phyloP scores from a whole-genome alignment of 92 coral and sea anemone species.

The Palythoa grandis region DNA sequence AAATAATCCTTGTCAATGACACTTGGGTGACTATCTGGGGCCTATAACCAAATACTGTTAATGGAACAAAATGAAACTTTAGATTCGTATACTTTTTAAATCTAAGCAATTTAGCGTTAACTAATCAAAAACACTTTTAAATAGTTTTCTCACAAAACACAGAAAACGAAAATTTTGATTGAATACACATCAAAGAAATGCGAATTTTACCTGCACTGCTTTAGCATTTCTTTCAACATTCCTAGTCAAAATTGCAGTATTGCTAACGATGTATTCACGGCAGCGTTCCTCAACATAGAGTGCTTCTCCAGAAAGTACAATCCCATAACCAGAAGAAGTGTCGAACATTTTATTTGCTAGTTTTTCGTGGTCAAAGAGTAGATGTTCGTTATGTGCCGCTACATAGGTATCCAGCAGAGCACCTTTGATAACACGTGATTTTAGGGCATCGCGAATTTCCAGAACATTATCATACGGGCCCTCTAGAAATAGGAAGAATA shows the following conservation, averaged over 20 bases:
- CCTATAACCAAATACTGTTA: too few relatives aligned
- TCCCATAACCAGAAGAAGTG: conserved; percentile 59
- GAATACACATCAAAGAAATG: background rate
- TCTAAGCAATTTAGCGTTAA: too few relatives aligned
- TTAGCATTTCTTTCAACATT: conserved; percentile 33
- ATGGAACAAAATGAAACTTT: too few relatives aligned
- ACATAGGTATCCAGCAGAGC: conserved; percentile 58
- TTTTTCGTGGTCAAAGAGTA: conserved; percentile 45
- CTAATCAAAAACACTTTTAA: background rate
- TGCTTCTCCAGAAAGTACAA: conserved; percentile 62
- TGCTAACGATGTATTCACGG: conserved; percentile 43
- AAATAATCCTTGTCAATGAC: background rate
- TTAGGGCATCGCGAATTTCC: conserved; percentile 42
- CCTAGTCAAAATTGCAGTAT: background rate
- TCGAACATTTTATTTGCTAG: conserved; percentile 39
- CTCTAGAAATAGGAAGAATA: conserved; percentile 19
- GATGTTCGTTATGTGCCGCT: conserved; percentile 48
- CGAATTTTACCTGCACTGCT: conserved; percentile 43
- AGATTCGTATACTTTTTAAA: too few relatives aligned
- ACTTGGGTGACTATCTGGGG: too few relatives aligned
- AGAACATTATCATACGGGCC: conserved; percentile 44
- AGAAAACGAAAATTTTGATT: background rate
- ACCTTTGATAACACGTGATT: conserved; percentile 44
- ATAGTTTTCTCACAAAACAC: background rate
- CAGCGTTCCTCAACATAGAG: conserved; percentile 47